phyloP scores from a whole-genome alignment of 2,113 vertebrate species.

The Anoplopoma fimbria region DNA sequence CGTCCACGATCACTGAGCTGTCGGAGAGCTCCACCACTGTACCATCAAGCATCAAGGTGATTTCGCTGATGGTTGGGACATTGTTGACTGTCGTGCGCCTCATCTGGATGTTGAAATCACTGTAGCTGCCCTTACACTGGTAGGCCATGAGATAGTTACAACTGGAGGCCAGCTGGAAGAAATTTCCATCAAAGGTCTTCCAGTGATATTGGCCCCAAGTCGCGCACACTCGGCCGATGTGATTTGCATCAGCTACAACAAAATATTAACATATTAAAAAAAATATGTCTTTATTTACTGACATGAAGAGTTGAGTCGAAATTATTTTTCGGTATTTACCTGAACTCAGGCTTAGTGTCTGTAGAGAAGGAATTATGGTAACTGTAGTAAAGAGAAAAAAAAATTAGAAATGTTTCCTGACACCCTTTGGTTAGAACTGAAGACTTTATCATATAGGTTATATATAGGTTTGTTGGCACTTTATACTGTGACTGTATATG shows the following conservation, averaged over 20 bases:
- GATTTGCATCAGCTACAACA: slow-evolving; percentile 57
- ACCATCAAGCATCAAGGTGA: slow-evolving; percentile 82
- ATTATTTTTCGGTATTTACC: not conserved
- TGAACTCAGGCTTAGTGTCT: not conserved
- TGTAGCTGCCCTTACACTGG: slow-evolving; percentile 81
- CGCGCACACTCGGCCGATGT: slow-evolving; percentile 89
- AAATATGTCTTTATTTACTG: not conserved
- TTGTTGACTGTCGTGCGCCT: slow-evolving; percentile 60
- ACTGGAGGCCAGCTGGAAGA: slow-evolving; percentile 86
- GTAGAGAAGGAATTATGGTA: not conserved
- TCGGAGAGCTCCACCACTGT: slow-evolving; percentile 78
- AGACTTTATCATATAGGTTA: too few species aligned
- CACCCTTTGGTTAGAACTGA: too few species aligned
- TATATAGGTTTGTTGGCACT: too few species aligned
- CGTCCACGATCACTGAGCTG: slow-evolving; percentile 78
- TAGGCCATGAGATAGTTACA: slow-evolving; percentile 89
- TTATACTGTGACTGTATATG: not conserved
- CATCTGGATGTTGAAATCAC: slow-evolving; percentile 89
- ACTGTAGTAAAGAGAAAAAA: slow-evolving; percentile 30
- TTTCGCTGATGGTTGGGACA: slow-evolving; percentile 79
- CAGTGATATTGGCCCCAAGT: slow-evolving; percentile 92
- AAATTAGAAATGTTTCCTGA: not conserved
- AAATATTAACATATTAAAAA: not conserved
- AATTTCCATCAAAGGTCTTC: slow-evolving; percentile 91
- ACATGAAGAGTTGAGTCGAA: not conserved